Evolutionary conservation across 2,888 invertebrate genomes (phyloP), one percentile per base, ranked within the genome.

Genomic region (Ditylenchus weischeri): DNA sequence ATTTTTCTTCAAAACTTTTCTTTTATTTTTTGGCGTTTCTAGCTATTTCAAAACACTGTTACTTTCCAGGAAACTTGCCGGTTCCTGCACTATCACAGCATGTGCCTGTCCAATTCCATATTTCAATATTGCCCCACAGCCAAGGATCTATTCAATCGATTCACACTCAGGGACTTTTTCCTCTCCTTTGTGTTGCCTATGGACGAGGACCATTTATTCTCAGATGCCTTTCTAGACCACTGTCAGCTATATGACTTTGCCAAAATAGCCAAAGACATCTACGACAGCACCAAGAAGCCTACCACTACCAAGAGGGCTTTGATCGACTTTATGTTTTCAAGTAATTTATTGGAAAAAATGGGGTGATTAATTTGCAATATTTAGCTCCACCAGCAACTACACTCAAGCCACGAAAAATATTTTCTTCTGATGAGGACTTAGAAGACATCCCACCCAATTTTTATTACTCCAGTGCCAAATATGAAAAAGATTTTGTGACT

Each of bases 351-450:
- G 50, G 3, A 19, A 4, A 23, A 29, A n/a, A 29, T 54, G n/a
- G 21, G 11, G 11, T 51, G 15, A 50, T 43, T n/a, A 51, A 23
- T n/a, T 43, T 43, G 4, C 13, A 4, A 47, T 59, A 11, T 13
- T 23, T 23, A 59, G 48, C 7, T 62, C 47, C 38, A 13, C 15
- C 54, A 4, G n/a, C 54, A 29, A 70, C 51, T 13, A 18, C 57
- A 18, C 29, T 58, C 18, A 71, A 64, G 19, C 59, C 59, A 18
- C 54, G 67, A 19, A 57, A 59, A n/a, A 29, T 73, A 0, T 73
- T 73, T 59, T 73, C 72, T n/a, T 73, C 73, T 1, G 72, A 75
- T n/a, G 73, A 73, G 43, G 71, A 72, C 19, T 62, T 73, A 18
- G 62, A 58, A 13, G 76, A 73, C 62, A 76, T 64, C 18, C 73